Evolutionary conservation across 2,113 vertebrate species (phyloP), one percentile per base, ranked within the genome.

Genomic region (Ctenomys sociabilis): DNA sequence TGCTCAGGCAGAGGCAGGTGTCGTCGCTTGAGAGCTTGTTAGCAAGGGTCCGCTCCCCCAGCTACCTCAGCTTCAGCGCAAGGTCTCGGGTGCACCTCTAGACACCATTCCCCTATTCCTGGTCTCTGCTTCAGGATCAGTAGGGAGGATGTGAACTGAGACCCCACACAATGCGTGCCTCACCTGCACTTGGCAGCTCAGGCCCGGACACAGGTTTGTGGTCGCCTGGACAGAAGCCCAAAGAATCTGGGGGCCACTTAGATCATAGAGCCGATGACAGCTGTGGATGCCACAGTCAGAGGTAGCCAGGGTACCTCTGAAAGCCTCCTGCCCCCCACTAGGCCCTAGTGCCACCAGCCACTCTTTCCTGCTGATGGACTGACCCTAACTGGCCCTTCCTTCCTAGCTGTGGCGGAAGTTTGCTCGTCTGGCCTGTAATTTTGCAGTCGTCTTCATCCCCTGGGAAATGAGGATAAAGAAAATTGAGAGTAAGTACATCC

Each of bases 401-500:
- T 96, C 93, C 78, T 97, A 99, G 99, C 98, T 99, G 91, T 99
- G 99, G 98, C 99, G 99, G 96, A 99, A 99, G 97, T 96, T 99
- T 61, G 98, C 99, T 45, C 98, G 99, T 22, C 95, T 99, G 10
- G 98, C 99, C 10, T 99, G 99, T 96, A 99, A 99, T 98, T 98
- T 99, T n/a, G 96, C 99, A 70, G 99, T 99, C 83, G 97, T 99
- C 43, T 99, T 99, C 98, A 99, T 99, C 97, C 99, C 99, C 24
- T 99, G 99, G 99, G 99, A 99, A 98, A 99, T 99, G 98, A 99
- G 99, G 98, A 99, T 99, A 97, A 99, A 99, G 98, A 99, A 99
- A 98, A 99, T 99, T 0, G 99, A 99, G 98, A 99, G 99, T 99
- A 97, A 99, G 99, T 98, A 95, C 40, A 14, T 86, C 37, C 0